Percentiles rank a stretch among this genome's conserved stretches.
Evolutionary conservation across 2,888 invertebrate species (phyloP).

Genomic region (Baronia brevicornis): DNA sequence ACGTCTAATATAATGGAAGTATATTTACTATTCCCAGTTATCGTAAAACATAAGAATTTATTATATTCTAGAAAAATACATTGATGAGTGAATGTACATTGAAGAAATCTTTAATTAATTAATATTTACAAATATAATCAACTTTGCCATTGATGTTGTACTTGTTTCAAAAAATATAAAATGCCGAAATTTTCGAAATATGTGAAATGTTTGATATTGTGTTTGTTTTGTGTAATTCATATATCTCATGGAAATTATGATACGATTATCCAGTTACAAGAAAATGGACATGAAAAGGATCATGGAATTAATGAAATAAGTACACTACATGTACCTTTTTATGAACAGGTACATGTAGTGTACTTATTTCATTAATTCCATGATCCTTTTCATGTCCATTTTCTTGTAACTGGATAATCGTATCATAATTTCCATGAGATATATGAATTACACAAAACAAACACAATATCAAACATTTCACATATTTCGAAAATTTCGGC

Average conservation of each 20-base stretch:
- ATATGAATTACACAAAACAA: conserved; percentile 10
- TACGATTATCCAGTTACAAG: conserved; percentile 2
- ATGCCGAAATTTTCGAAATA: conserved; percentile 15
- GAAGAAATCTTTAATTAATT: neutral
- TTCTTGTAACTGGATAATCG: conserved; percentile 3
- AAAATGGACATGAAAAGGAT: neutral
- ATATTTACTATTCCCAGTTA: too few relatives aligned
- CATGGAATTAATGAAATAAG: neutral
- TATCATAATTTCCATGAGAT: conserved; percentile 8
- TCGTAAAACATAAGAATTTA: too few relatives aligned
- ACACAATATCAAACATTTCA: conserved; percentile 14
- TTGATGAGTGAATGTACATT: too few relatives aligned
- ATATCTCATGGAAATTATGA: conserved; percentile 7
- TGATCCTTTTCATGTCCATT: neutral
- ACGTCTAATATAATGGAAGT: too few relatives aligned
- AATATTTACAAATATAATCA: neutral
- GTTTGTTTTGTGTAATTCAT: conserved; percentile 12
- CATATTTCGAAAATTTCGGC: conserved; percentile 12
- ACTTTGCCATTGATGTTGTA: neutral
- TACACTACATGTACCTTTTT: too few relatives aligned
- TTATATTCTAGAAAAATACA: conserved; percentile 10
- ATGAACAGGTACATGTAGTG: too few relatives aligned
- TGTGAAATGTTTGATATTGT: conserved; percentile 14
- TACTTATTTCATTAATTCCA: neutral
- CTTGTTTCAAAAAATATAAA: conserved; percentile 10